A percentile compares a stretch with the other conserved stretches of the same genome.
Evolutionary conservation across 2,113 vertebrate species (phyloP).

Genomic region (Thalassoma bifasciatum): DNA sequence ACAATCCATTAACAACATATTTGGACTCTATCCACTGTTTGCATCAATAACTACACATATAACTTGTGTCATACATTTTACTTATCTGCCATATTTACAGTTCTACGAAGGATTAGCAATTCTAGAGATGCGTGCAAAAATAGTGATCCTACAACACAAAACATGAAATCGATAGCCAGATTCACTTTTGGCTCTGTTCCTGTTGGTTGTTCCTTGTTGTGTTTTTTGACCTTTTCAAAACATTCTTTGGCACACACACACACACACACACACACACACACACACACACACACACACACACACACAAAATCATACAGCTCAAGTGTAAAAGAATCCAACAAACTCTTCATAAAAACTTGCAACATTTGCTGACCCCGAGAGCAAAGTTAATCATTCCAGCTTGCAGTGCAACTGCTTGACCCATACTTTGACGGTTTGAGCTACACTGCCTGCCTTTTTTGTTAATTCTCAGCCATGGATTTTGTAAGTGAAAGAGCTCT

Average conservation of each 20-base stretch:
- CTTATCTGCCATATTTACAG: background rate
- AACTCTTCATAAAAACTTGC: conserved; percentile 43
- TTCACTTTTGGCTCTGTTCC: conserved; percentile 4
- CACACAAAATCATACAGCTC: conserved; percentile 1
- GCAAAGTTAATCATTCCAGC: conserved; percentile 15
- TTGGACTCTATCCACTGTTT: background rate
- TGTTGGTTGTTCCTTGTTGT: conserved; percentile 1
- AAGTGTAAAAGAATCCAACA: conserved; percentile 35
- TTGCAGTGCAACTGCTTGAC: background rate
- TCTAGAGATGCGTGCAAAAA: background rate
- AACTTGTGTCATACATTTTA: background rate
- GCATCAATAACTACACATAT: background rate
- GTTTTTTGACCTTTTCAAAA: conserved; percentile 39
- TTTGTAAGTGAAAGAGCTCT: background rate
- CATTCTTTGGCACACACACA: conserved; percentile 33
- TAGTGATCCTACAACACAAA: conserved; percentile 6
- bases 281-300: too few species aligned
- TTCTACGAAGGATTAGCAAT: background rate
- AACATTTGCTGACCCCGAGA: conserved; percentile 24
- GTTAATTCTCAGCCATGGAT: conserved; percentile 11
- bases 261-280: too few species aligned
- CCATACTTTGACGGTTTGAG: background rate
- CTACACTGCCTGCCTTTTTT: conserved; percentile 9
- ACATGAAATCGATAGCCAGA: conserved; percentile 14
- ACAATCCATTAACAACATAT: background rate